Base-by-base conservation (phyloP, 1,140 invertebrate genomes). In the Epicauta chinensis region DNA sequence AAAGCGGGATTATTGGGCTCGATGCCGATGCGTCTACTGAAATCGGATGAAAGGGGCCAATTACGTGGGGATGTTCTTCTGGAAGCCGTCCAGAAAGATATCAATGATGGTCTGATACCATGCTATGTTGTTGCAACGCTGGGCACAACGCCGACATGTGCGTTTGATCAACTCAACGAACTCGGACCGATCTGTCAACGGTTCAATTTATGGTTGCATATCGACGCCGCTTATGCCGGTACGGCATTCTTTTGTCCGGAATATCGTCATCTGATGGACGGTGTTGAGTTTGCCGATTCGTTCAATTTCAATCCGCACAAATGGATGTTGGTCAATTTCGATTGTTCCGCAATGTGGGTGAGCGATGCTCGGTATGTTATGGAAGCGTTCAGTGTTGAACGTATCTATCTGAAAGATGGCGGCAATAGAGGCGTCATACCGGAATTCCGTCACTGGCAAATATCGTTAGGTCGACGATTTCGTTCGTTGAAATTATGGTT, bases 401-500 rank as follows among this genome's bases (percentile, higher is more conserved):
- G 94, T 51, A 82, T 97, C 16, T 98, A 98, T 64, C 70, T 96
- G 47, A 78, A 82, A 58, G 82, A 89, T 63, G 67, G 84, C 66
- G n/a, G n/a, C 78, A 81, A 60, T 70, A 80, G 63, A n/a, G 81
- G 80, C 32, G 73, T 80, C 40, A 82, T 87, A 5, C 91, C 91
- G 0, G 92, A 97, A 66, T 96, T 91, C 62, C 69, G 96, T 79
- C 89, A 98, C 65, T 96, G 94, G 91, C 93, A 97, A 73, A 93
- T 98, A 59, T 81, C 92, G 4, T 71, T 98, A 23, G 94, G 95
- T 4, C 76, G 94, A 41, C 76, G 93, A 60, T 98, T 98, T 67
- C 80, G 94, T 16, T 83, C 96, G 0, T 71, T 98, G 6, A 98
- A 98, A 70, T 69, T 98, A 2, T 98, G 96, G 96, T 94, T 95